Conservation (phyloP, 2,797 vertebrate genomes). For the Tiaroga cobitis region DNA sequence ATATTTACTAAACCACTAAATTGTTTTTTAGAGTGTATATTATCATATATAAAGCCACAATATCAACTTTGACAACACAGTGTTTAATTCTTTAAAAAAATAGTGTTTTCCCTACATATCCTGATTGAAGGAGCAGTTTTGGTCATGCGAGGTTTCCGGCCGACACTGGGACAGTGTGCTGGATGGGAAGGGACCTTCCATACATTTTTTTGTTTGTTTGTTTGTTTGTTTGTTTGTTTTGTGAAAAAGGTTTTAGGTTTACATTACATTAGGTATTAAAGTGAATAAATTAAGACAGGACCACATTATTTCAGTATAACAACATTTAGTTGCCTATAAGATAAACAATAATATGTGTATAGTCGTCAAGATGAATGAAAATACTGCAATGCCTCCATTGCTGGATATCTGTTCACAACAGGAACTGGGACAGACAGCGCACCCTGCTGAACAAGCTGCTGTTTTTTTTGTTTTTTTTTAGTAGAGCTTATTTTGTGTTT, state of each 20-base stretch:
- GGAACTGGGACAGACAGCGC: constrained; percentile 59
- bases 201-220: no score
- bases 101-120: no score
- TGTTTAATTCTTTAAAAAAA: no score
- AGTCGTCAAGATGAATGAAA: neutral
- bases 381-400: neutral
- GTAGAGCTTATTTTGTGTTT: constrained; percentile 72
- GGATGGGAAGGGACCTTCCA: no score
- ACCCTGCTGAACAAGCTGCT: constrained; percentile 68
- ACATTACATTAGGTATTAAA: neutral
- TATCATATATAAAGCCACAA: no score
- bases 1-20: no score
- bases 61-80: no score
- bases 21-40: no score
- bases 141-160: no score
- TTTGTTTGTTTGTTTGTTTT: neutral
- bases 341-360: neutral
- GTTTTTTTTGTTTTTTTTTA: constrained; percentile 53
- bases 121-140: no score
- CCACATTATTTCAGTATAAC: neutral
- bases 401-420: neutral
- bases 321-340: neutral
- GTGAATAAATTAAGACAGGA: neutral
- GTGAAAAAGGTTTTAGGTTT: neutral
- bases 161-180: no score